These are phyloP conservation scores for Paracyclopina nana DNA, from an alignment of 1,140 invertebrate species.

Conservation along the genomic window DNA sequence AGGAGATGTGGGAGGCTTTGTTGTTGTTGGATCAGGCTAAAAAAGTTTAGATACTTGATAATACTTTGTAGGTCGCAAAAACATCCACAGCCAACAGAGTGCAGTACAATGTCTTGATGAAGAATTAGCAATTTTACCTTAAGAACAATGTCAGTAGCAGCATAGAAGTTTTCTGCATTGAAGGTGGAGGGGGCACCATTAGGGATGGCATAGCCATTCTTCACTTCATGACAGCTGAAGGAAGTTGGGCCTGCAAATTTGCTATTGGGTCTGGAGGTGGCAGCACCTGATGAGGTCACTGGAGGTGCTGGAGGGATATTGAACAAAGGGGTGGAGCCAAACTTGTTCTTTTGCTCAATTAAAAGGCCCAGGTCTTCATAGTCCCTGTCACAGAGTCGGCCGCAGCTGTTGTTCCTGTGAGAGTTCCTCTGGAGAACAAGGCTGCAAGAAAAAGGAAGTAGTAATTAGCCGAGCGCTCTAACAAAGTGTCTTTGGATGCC, in stretches of 20 bases:
- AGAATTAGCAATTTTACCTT: not conserved
- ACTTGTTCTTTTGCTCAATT: not conserved
- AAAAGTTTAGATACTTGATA: no score
- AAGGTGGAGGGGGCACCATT: not conserved
- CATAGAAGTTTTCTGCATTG: conserved; percentile 10
- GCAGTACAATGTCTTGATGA: no score
- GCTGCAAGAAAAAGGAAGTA: no score
- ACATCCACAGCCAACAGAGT: no score
- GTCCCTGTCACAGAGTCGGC: conserved; percentile 8
- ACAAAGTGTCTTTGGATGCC: no score
- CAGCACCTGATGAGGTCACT: not conserved
- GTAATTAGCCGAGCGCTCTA: no score
- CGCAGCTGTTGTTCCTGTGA: conserved; percentile 6
- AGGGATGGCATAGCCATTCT: not conserved
- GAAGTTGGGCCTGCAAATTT: not conserved
- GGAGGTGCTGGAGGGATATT: not conserved
- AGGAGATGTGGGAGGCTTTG: no score
- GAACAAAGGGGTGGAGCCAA: conserved; percentile 2
- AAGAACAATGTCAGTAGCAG: conserved; percentile 12
- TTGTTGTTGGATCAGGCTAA: no score
- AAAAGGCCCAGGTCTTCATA: conserved; percentile 1
- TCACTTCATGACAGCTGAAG: not conserved
- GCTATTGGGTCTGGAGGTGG: not conserved
- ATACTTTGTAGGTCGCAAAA: no score
- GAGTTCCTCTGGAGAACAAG: conserved; percentile 3